Conservation (phyloP, 2,888 invertebrate genomes). For the Athetis lepigone region DNA sequence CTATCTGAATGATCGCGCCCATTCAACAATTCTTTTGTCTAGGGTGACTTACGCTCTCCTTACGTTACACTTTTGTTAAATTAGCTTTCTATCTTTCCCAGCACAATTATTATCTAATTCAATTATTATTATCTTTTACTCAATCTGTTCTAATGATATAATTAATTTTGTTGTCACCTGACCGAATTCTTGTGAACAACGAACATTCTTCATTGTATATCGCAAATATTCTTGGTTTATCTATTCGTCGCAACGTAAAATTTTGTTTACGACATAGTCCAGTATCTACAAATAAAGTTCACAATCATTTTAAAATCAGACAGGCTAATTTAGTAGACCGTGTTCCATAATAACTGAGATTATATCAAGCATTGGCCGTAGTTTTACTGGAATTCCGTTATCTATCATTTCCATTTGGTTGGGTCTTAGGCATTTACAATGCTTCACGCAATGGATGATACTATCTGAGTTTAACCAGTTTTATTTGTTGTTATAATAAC, state of each 20-base stretch:
- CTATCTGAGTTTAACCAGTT: slow-evolving; percentile 48
- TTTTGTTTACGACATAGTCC: slow-evolving; percentile 45
- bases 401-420: slow-evolving; percentile 61
- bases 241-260: slow-evolving; percentile 32
- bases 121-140: slow-evolving; percentile 46
- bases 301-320: slow-evolving; percentile 57
- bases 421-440: slow-evolving; percentile 62
- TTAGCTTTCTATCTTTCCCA: slow-evolving; percentile 63
- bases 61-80: slow-evolving; percentile 64
- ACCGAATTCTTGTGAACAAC: slow-evolving; percentile 20
- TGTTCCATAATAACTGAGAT: slow-evolving; percentile 61
- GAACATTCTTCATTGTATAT: slow-evolving; percentile 25
- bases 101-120: slow-evolving; percentile 55
- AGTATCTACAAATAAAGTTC: slow-evolving; percentile 43
- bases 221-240: slow-evolving; percentile 42
- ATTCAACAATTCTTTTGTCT: slow-evolving; percentile 80
- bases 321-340: slow-evolving; percentile 56
- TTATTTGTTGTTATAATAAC: slow-evolving; percentile 38
- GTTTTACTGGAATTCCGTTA: slow-evolving; percentile 60
- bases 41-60: slow-evolving; percentile 76
- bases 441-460: slow-evolving; percentile 57
- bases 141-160: slow-evolving; percentile 16
- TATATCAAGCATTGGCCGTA: slow-evolving; percentile 50
- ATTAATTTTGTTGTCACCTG: slow-evolving; percentile 27
- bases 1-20: slow-evolving; percentile 68